Evolutionary conservation across 2,797 vertebrate genomes (phyloP).

Genomic region (Coregonus ussuriensis): DNA sequence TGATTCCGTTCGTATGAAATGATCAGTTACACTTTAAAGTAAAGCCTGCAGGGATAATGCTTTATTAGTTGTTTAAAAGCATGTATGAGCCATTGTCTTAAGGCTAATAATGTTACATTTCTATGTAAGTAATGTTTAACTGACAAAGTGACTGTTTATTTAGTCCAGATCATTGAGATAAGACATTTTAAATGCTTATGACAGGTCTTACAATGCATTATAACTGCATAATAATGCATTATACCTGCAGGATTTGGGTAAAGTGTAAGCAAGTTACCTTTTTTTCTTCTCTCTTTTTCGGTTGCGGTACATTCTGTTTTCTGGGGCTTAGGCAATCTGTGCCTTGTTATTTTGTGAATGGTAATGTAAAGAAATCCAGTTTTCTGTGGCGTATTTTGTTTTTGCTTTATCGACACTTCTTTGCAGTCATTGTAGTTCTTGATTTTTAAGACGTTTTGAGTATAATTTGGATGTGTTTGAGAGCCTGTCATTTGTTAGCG

Average conservation of each 20-base stretch:
- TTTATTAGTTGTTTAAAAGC: neutral
- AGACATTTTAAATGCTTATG: neutral
- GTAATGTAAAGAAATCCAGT: constrained; percentile 15
- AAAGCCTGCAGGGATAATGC: neutral
- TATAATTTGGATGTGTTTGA: constrained; percentile 20
- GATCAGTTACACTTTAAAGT: neutral
- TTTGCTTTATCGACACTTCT: constrained; percentile 15
- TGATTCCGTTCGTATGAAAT: neutral
- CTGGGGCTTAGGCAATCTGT: constrained; percentile 40
- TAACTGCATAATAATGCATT: neutral
- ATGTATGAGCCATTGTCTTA: neutral
- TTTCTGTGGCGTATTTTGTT: constrained; percentile 17
- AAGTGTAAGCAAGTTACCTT: constrained; percentile 28
- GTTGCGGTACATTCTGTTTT: constrained; percentile 22
- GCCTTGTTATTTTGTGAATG: constrained; percentile 46
- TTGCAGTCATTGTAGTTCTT: constrained; percentile 15
- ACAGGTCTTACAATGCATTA: neutral
- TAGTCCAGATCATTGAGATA: too few species aligned
- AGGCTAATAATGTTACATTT: neutral
- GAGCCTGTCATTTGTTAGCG: constrained; percentile 18
- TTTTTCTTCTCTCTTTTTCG: constrained; percentile 9
- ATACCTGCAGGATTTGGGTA: neutral
- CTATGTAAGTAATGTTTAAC: too few species aligned
- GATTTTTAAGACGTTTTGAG: constrained; percentile 5
- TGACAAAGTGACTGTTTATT: too few species aligned